phyloP scores from a whole-genome alignment of 2,888 invertebrate genomes.

The Aleiodes leptofemur region DNA sequence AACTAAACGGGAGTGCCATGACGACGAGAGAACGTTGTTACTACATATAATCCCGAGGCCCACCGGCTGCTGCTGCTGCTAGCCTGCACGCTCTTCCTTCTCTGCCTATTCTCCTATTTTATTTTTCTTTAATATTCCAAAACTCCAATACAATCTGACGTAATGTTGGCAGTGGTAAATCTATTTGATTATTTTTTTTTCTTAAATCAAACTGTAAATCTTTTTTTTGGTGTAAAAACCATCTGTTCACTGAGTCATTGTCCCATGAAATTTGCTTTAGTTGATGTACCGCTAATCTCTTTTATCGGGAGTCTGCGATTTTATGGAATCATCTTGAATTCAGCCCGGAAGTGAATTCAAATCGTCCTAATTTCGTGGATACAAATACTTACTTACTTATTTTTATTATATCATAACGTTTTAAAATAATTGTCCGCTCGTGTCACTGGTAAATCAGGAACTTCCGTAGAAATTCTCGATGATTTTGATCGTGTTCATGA shows the following conservation, averaged over 20 bases:
- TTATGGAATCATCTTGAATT: not conserved
- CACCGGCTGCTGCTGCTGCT: conserved; percentile 31
- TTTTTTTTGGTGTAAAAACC: not conserved
- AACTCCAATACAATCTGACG: conserved; percentile 8
- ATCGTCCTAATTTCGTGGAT: not conserved
- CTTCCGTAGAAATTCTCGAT: conserved; percentile 64
- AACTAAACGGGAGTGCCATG: conserved; percentile 33
- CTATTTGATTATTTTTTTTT: not conserved
- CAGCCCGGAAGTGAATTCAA: not conserved
- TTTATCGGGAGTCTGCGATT: no score
- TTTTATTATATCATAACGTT: conserved; percentile 1
- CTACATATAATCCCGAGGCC: not conserved
- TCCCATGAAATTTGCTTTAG: conserved; percentile 4
- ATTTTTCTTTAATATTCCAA: conserved; percentile 13
- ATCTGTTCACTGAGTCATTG: conserved; percentile 17
- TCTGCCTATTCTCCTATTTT: conserved; percentile 17
- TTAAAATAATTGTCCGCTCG: conserved; percentile 33
- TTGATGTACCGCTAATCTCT: not conserved
- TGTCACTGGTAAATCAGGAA: conserved; percentile 63
- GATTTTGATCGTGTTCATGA: conserved; percentile 37
- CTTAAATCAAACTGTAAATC: conserved; percentile 7
- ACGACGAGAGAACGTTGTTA: conserved; percentile 24
- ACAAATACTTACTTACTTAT: not conserved
- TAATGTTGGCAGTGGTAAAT: not conserved
- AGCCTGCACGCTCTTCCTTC: conserved; percentile 7